Base-by-base conservation (phyloP, 2,888 invertebrate genomes). In the Amiota communis region DNA sequence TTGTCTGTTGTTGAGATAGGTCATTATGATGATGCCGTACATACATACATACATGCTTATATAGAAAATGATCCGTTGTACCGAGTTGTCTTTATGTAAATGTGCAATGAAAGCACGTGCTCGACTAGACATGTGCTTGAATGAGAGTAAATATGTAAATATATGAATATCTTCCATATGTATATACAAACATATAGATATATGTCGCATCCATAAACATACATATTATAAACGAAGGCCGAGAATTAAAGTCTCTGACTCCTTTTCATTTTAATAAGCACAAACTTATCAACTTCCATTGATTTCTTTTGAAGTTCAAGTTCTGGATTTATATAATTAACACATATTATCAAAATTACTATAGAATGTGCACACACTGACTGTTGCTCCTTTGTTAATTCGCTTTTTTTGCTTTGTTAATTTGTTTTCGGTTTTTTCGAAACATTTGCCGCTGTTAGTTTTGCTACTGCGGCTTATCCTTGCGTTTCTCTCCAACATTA, bases 341-440 rank as follows among this genome's bases (percentile, higher is more conserved):
- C 6, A n/a, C n/a, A n/a, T n/a, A n/a, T 36, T 36, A 36, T 36
- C 6, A 36, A 36, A 36, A 36, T 36, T 6, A 6, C 36, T 36
- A 36, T 36, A 6, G 36, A 36, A 36, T 0, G 6, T 36, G 53
- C 53, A 53, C 15, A 53, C 11, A 15, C 10, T 13, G 53, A 17
- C 67, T 68, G 67, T 68, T 68, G 67, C 67, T 68, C 67, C 67
- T 51, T 51, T 68, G 51, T 68, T 51, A 36, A 68, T 68, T 48
- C 23, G 51, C 12, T 68, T 65, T 1, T 65, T 65, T 51, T n/a
- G 12, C 10, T n/a, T 51, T 51, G n/a, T 51, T 51, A 17, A 9
- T 17, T 36, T 36, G 1, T 6, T 36, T 36, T 36, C 36, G 36
- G 63, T 63, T 53, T 53, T 53, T 53, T n/a, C 53, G 2, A 53